Evolutionary conservation across 2,113 vertebrate genomes (phyloP), one percentile per base, ranked within the genome.

Genomic region (Datnioides undecimradiatus): DNA sequence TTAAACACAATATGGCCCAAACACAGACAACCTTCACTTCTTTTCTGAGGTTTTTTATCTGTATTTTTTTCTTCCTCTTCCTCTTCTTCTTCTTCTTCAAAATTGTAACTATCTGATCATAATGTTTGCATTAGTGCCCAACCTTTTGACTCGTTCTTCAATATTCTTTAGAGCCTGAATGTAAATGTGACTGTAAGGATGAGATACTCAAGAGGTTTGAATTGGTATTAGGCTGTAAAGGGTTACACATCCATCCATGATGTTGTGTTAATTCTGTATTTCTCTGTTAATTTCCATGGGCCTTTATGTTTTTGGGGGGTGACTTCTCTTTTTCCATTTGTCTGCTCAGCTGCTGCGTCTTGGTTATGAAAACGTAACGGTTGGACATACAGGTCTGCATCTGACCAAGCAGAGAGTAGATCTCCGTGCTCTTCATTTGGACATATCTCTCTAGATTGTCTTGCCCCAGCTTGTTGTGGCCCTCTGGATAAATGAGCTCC

Each of bases 331-430:
- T 77, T 63, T 81, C 70, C 86, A 73, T 79, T 83, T 86, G 34
- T 66, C 70, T 82, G 70, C 74, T 87, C 46, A 83, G 76, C 76
- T n/a, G 63, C 64, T 88, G 80, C 41, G 74, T 76, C 63, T 73
- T 74, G 76, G 67, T 64, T 85, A 68, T 79, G 70, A 74, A 83
- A 65, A 79, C 16, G 76, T 80, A 80, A 77, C 75, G 84, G 25
- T 60, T n/a, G 51, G 84, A 81, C 79, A 90, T 6, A 38, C 33
- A 49, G 76, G 43, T 87, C 86, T 89, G 60, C 51, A 89, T 85
- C 49, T 73, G 79, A 73, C 74, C 77, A 36, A 92, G 82, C 68
- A 91, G 80, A 31, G 23, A 89, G 59, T 79, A 87, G 79, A 94
- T 89, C 73, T 88, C 54, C 73, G 69, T 82, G 34, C 70, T 89